Evolutionary conservation across 2,113 vertebrate species (phyloP).

Genomic region (Brachypodius melanocephalos): DNA sequence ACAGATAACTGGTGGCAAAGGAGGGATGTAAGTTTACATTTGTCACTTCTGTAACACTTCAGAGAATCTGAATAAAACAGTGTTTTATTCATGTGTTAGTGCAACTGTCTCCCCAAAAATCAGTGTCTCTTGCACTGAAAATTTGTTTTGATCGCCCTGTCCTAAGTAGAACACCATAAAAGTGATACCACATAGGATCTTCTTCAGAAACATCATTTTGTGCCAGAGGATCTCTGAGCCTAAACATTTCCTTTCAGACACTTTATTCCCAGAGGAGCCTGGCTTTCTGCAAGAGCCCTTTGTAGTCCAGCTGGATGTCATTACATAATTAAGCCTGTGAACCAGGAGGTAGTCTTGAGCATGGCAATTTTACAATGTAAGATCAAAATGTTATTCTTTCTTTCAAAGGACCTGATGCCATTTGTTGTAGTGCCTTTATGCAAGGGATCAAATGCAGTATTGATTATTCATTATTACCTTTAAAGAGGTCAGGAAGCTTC

Average conservation of each 20-base stretch:
- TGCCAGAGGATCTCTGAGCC: not conserved
- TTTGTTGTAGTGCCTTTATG: slow-evolving; percentile 25
- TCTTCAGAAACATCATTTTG: not conserved
- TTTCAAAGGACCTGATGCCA: slow-evolving; percentile 30
- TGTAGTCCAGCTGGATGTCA: slow-evolving; percentile 9
- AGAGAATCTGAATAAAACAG: not conserved
- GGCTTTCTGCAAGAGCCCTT: slow-evolving; percentile 16
- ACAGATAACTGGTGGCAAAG: not conserved
- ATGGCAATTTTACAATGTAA: slow-evolving; percentile 4
- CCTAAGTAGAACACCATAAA: not conserved
- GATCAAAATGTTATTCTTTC: slow-evolving; percentile 40
- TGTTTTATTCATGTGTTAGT: not conserved
- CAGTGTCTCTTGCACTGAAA: not conserved
- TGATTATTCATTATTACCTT: slow-evolving; percentile 58
- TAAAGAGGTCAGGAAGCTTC: slow-evolving; percentile 49
- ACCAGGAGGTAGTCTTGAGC: not conserved
- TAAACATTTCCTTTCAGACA: not conserved
- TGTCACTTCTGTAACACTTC: not conserved
- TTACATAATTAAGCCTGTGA: slow-evolving; percentile 34
- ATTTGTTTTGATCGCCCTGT: not conserved
- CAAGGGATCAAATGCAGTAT: slow-evolving; percentile 50
- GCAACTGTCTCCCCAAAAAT: not conserved
- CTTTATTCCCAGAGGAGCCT: not conserved
- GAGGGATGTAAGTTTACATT: not conserved
- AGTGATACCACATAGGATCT: not conserved